Evolutionary conservation across 2,113 vertebrate species (phyloP).

Genomic region (Pteropus alecto): DNA sequence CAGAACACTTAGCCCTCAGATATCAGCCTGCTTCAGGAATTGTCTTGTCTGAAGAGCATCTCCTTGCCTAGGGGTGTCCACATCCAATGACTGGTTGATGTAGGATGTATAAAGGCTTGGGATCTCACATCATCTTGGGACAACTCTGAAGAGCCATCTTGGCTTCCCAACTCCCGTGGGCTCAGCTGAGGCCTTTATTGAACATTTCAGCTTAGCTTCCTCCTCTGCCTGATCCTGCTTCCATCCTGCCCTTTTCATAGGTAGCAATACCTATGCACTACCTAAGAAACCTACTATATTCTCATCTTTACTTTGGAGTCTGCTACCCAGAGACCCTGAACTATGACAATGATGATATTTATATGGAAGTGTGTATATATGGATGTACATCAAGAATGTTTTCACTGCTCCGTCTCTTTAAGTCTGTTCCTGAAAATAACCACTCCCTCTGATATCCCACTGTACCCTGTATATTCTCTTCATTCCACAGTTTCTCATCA

Average conservation of each 20-base stretch:
- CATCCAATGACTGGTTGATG: background rate
- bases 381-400: background rate
- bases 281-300: too few relatives aligned
- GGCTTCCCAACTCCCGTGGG: background rate
- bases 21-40: background rate
- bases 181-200: background rate
- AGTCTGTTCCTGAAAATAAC: background rate
- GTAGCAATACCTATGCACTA: background rate
- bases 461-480: background rate
- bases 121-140: background rate
- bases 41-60: background rate
- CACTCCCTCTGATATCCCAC: fast-evolving
- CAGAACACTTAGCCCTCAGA: background rate
- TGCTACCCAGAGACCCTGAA: background rate
- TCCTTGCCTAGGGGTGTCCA: background rate
- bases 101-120: background rate
- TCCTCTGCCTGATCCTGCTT: background rate
- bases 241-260: background rate
- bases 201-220: background rate
- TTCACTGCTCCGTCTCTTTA: background rate
- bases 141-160: background rate
- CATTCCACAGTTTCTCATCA: background rate
- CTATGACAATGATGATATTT: background rate
- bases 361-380: background rate
- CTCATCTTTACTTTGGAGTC: background rate